Evolutionary conservation across 2,888 invertebrate genomes (phyloP).

Genomic region (Ecliptopera silaceata): DNA sequence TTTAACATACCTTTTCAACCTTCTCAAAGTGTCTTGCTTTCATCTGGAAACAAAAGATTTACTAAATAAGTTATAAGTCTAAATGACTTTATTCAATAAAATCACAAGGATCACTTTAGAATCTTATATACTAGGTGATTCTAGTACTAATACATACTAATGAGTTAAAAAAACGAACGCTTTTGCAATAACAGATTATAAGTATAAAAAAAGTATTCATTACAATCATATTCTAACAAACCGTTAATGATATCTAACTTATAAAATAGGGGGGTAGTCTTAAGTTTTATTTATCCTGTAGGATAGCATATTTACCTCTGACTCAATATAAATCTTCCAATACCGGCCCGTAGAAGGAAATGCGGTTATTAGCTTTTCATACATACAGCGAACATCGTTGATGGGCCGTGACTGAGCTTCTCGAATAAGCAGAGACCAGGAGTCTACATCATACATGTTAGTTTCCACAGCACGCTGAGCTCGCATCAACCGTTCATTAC

Average conservation of each 20-base stretch:
- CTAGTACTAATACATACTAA: too few species aligned
- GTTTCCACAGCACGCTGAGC: constrained; percentile 94
- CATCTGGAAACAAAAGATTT: constrained; percentile 90
- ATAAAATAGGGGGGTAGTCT: too few species aligned
- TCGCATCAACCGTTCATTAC: constrained; percentile 91
- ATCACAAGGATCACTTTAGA: too few species aligned
- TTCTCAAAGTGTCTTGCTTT: constrained; percentile 98
- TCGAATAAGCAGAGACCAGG: constrained; percentile 97
- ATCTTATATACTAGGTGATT: too few species aligned
- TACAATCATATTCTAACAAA: too few species aligned
- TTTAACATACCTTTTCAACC: constrained; percentile 96
- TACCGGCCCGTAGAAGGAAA: constrained; percentile 98
- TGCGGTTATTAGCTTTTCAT: constrained; percentile 96
- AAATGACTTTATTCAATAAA: too few species aligned
- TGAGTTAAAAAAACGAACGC: too few species aligned
- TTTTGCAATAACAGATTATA: too few species aligned
- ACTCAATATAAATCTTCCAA: constrained; percentile 99
- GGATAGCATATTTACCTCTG: constrained; percentile 88
- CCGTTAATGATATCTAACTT: too few species aligned
- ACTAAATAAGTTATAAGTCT: too few species aligned
- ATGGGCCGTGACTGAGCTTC: constrained; percentile 95
- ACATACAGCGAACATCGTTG: constrained; percentile 94
- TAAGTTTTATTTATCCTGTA: too few species aligned
- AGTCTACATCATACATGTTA: constrained; percentile 97
- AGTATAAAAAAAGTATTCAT: too few species aligned